Conservation (phyloP, 1,140 invertebrate genomes). For the Argopecten irradians region DNA sequence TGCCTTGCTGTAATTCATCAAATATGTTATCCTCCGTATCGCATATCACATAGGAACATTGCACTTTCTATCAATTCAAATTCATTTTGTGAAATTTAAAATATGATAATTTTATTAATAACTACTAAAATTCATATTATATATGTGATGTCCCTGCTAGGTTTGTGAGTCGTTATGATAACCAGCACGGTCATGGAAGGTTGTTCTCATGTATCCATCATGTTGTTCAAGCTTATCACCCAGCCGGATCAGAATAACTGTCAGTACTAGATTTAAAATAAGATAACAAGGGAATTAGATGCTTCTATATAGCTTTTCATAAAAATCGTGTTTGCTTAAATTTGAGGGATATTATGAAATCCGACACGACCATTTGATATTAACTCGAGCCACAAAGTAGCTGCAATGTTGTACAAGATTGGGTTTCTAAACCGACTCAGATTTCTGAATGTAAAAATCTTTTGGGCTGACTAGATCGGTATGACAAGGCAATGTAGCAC, state of each 20-base stretch:
- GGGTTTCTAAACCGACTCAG: not conserved
- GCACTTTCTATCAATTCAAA: slow-evolving; percentile 1
- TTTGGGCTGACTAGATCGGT: not conserved
- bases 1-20: not conserved
- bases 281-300: slow-evolving; percentile 22
- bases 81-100: slow-evolving; percentile 10
- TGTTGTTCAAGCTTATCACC: not conserved
- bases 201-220: not conserved
- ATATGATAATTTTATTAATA: slow-evolving; percentile 24
- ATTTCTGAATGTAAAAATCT: not conserved
- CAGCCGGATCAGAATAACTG: slow-evolving; percentile 1
- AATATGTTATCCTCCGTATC: not conserved
- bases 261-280: not conserved
- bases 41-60: not conserved
- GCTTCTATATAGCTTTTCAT: not conserved
- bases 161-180: not conserved
- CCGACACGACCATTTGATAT: not conserved
- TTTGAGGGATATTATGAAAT: slow-evolving; percentile 17
- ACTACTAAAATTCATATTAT: not conserved
- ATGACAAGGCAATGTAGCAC: not conserved
- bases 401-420: not conserved
- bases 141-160: not conserved
- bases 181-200: not conserved
- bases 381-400: slow-evolving; percentile 1
- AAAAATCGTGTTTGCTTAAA: slow-evolving; percentile 11